Percentiles rank a stretch among this genome's conserved stretches.
Evolutionary conservation across 2,113 vertebrate genomes (phyloP).

Genomic region (Alexandromys fortis): DNA sequence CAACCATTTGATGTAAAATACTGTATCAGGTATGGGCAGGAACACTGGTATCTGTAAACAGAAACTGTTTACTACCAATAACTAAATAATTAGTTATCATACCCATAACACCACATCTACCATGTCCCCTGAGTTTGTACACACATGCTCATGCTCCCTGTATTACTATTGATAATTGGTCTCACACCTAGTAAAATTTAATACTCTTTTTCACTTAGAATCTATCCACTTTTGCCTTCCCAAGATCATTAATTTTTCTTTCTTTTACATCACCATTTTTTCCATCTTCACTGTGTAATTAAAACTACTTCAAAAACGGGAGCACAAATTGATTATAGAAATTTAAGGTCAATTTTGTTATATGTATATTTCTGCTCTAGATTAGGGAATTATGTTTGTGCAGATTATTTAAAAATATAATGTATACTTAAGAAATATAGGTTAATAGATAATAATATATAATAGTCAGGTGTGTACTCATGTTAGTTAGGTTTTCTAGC

Average conservation of each 20-base stretch:
- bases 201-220: not conserved
- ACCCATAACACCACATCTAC: not conserved
- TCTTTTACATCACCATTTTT: not conserved
- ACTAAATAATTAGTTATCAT: not conserved
- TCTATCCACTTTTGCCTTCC: not conserved
- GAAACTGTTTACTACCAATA: not conserved
- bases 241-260: not conserved
- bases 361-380: too few species aligned
- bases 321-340: not conserved
- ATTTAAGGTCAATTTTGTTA: too few species aligned
- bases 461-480: too few species aligned
- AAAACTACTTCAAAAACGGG: not conserved
- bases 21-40: not conserved
- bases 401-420: too few species aligned
- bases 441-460: too few species aligned
- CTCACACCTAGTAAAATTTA: not conserved
- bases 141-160: not conserved
- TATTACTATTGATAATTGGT: not conserved
- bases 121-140: not conserved
- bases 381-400: too few species aligned
- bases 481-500: too few species aligned
- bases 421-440: too few species aligned
- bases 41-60: not conserved
- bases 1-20: not conserved
- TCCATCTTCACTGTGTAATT: not conserved